Evolutionary conservation across 2,797 vertebrate genomes (phyloP), one percentile per base, ranked within the genome.

Genomic region (Iguana delicatissima): DNA sequence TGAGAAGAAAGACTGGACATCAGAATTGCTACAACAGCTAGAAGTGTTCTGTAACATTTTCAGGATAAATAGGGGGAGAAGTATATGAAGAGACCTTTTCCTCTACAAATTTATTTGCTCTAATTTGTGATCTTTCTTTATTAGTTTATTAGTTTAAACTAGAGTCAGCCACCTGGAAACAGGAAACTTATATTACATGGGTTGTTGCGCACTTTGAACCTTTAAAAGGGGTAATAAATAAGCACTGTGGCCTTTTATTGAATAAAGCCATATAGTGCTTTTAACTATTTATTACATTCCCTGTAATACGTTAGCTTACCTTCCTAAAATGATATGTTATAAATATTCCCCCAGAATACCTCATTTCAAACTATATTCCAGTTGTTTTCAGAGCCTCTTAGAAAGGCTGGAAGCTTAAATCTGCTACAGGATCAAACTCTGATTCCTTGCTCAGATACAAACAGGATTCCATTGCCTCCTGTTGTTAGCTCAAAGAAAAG

Each of bases 371-470:
- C 83, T 26, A 22, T 1, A 38, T 8, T 82, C 87, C 32, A 0
- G 52, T 1, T 0, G 85, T 74, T 84, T 87, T 52, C 32, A 80
- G 85, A 59, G 76, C 22, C 57, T 38, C 67, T 92, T 79, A 46
- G 18, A 81, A 74, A 62, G 89, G 42, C 3, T 69, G 12, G 92
- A 88, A 92, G 90, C 2, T 0, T 83, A 74, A 87, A 18, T 50
- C 35, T 35, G 6, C 89, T 35, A 90, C 82, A 67, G 52, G 52
- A 86, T 64, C 57, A 0, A 10, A 85, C 77, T 24, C 86, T n/a
- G 67, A 29, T 69, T 32, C 67, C 12, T 69, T 69, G 67, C 67
- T 29, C 4, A 32, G 9, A 69, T 29, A 69, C 67, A 32, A 9
- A 69, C 64, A 69, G 26, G 64, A 69, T 69, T 69, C 4, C 42